Conservation (phyloP, 2,888 invertebrate species). For the Cerceris rybyensis region DNA sequence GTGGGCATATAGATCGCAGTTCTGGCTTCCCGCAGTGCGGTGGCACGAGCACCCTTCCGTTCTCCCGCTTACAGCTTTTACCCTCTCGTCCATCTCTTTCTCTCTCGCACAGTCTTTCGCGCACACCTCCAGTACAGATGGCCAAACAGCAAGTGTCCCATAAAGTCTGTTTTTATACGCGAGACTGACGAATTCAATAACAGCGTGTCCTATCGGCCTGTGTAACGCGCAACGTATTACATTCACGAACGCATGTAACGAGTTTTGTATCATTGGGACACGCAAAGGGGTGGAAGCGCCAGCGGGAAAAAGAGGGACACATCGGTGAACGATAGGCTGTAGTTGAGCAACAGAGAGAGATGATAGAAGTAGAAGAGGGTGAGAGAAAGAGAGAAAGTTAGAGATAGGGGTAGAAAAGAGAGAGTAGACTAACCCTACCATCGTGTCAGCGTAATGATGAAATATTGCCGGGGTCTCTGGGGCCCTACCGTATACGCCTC, state of each 20-base stretch:
- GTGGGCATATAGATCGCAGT: constrained; percentile 48
- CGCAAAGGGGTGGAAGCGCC: constrained; percentile 32
- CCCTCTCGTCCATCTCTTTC: constrained; percentile 12
- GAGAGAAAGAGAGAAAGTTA: constrained; percentile 16
- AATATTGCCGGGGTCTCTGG: constrained; percentile 76
- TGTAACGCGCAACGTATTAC: constrained; percentile 66
- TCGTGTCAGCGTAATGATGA: constrained; percentile 80
- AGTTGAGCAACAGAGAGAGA: background rate
- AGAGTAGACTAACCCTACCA: constrained; percentile 76
- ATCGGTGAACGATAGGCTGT: too few species aligned
- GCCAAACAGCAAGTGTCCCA: constrained; percentile 76
- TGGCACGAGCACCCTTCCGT: constrained; percentile 35
- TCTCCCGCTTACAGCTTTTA: constrained; percentile 26
- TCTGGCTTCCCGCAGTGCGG: constrained; percentile 60
- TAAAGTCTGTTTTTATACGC: constrained; percentile 76
- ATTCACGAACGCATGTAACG: constrained; percentile 76
- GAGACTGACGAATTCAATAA: constrained; percentile 79
- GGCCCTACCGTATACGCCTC: constrained; percentile 64
- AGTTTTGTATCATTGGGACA: constrained; percentile 71
- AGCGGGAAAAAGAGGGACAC: constrained; percentile 25
- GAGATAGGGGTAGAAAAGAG: constrained; percentile 43
- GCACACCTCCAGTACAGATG: constrained; percentile 71
- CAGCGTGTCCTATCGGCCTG: constrained; percentile 54
- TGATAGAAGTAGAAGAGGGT: constrained; percentile 14
- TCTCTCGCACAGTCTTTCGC: background rate